These are phyloP conservation scores for Mormyrus lacerda DNA, from an alignment of 2,113 vertebrate species.

Conservation along the genomic window DNA sequence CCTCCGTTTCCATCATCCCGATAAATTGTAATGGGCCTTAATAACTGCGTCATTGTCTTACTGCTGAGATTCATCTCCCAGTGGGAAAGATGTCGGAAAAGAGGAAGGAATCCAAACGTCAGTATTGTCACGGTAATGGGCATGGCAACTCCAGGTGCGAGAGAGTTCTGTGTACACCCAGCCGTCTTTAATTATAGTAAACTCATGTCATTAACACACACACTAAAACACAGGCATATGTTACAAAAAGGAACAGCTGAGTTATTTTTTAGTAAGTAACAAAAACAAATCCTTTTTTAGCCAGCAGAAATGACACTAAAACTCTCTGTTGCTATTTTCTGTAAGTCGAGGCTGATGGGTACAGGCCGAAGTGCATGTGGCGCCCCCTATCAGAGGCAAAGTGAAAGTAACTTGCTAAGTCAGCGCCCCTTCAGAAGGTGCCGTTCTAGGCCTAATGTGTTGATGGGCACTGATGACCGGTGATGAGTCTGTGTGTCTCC, in stretches of 20 bases:
- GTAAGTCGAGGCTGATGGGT: no score
- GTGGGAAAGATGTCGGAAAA: not conserved
- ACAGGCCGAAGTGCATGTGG: no score
- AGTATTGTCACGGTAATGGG: not conserved
- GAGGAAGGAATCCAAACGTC: not conserved
- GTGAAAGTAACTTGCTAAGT: no score
- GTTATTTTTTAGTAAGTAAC: not conserved
- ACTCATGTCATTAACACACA: not conserved
- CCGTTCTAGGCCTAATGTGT: no score
- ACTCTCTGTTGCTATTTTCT: not conserved
- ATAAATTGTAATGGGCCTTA: not conserved
- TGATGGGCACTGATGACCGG: not conserved
- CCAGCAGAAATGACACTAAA: not conserved
- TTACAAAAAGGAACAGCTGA: not conserved
- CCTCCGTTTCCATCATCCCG: no score
- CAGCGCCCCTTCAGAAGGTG: no score
- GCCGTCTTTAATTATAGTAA: not conserved
- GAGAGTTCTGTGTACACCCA: not conserved
- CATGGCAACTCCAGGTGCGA: not conserved
- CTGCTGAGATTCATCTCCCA: not conserved
- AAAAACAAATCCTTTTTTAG: not conserved
- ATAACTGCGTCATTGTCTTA: not conserved
- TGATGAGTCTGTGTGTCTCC: not conserved
- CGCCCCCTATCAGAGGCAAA: no score
- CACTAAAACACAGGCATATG: not conserved